phyloP scores from a whole-genome alignment of 2,888 invertebrate genomes.

The Malachius bipustulatus region DNA sequence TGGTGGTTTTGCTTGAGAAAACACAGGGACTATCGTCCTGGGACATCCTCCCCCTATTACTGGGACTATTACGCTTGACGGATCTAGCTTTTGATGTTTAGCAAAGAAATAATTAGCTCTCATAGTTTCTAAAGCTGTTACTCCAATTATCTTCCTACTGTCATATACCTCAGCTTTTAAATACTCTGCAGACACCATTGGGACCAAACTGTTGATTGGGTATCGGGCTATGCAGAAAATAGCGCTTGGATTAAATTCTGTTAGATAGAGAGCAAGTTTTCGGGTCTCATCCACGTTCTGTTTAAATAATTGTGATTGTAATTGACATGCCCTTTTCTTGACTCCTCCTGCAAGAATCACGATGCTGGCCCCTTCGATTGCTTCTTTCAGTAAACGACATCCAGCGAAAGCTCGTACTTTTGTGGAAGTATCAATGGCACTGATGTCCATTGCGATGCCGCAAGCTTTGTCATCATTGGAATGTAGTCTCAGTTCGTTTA shows the following conservation, averaged over 20 bases:
- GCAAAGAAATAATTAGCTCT: slow-evolving; percentile 27
- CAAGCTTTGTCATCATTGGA: slow-evolving; percentile 24
- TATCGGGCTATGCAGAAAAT: slow-evolving; percentile 31
- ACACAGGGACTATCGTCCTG: slow-evolving; percentile 27
- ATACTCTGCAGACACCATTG: slow-evolving; percentile 31
- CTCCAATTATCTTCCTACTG: slow-evolving; percentile 27
- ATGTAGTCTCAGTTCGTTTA: slow-evolving; percentile 30
- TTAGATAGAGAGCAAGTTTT: slow-evolving; percentile 25
- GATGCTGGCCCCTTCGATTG: slow-evolving; percentile 26
- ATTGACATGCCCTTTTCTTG: slow-evolving; percentile 20
- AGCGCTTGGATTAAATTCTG: slow-evolving; percentile 31
- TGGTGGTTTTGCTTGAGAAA: slow-evolving; percentile 28
- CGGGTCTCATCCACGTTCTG: slow-evolving; percentile 30
- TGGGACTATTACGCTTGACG: slow-evolving; percentile 26
- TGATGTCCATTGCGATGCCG: slow-evolving; percentile 29
- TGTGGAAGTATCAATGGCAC: slow-evolving; percentile 30
- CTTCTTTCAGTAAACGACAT: not conserved
- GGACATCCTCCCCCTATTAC: slow-evolving; percentile 29
- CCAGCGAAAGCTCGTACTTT: not conserved
- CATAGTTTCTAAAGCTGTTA: slow-evolving; percentile 24
- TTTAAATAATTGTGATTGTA: slow-evolving; percentile 26
- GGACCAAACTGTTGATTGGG: slow-evolving; percentile 32
- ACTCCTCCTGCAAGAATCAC: slow-evolving; percentile 31
- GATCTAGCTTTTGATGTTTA: slow-evolving; percentile 21
- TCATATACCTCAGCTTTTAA: slow-evolving; percentile 25